phyloP scores from a whole-genome alignment of 2,888 invertebrate genomes.

The Euplexia lucipara region DNA sequence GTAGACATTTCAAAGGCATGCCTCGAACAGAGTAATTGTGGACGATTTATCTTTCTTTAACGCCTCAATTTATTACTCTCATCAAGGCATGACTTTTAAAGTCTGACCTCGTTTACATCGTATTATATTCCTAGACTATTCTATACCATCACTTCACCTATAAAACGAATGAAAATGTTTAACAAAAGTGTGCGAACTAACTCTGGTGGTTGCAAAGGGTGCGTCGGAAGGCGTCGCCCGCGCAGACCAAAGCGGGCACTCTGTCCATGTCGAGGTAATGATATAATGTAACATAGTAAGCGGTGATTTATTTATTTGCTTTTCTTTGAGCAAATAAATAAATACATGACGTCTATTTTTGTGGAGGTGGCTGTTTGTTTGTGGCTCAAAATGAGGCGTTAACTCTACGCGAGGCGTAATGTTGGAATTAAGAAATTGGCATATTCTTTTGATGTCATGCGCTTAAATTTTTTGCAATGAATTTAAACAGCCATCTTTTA shows the following conservation, averaged over 20 bases:
- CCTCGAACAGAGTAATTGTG: neutral
- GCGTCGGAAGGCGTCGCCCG: constrained; percentile 94
- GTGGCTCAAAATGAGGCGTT: constrained; percentile 12
- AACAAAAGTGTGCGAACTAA: constrained; percentile 71
- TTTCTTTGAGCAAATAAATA: constrained; percentile 31
- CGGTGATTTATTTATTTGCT: constrained; percentile 21
- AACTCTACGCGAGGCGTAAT: constrained; percentile 4
- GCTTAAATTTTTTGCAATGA: no score
- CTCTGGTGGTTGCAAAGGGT: constrained; percentile 90
- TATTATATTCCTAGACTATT: neutral
- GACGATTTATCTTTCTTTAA: no score
- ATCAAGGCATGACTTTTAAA: neutral
- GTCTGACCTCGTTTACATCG: neutral
- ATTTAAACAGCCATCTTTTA: constrained; percentile 11
- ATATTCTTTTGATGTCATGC: neutral
- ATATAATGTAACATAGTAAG: constrained; percentile 56
- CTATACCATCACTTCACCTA: constrained; percentile 38
- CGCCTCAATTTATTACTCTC: neutral
- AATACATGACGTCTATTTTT: constrained; percentile 8
- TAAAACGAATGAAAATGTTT: constrained; percentile 24
- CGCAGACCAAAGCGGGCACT: constrained; percentile 89
- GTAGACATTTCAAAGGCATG: neutral
- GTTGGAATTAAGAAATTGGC: neutral
- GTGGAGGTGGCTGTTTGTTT: constrained; percentile 13
- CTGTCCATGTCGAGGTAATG: constrained; percentile 93